Evolutionary conservation across 2,797 vertebrate genomes (phyloP), one percentile per base, ranked within the genome.

Genomic region (Chrysocyon brachyurus): DNA sequence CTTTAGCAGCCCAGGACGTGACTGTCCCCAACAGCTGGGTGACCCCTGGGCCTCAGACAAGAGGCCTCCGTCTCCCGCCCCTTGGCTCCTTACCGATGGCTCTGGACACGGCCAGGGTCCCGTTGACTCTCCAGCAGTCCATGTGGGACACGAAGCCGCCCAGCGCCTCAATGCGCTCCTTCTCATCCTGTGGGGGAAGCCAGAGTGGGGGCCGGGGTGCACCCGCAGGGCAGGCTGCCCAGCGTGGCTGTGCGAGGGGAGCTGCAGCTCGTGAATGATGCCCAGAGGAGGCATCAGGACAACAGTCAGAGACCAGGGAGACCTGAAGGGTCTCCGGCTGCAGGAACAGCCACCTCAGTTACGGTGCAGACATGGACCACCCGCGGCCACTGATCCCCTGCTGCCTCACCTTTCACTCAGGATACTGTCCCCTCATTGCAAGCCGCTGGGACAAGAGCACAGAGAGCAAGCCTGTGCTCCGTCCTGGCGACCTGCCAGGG

Each of bases 51-150:
- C 36, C 22, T 31, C 26, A 59, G 49, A 6, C 24, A 17, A 6
- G 24, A 72, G 78, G 85, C 61, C 63, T n/a, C 19, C 1, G 31
- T 14, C 5, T 0, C 21, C 31, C 3, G 0, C 1, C 28, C 12
- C 12, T n/a, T 2, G 31, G 40, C 83, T 83, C 90, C 99, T 99
- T 97, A 99, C 99, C 99, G 11, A 99, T 99, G 31, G 99, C 99
- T 98, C 99, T 99, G 97, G 99, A 99, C 75, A 99, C 99, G 2
- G 99, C 99, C 66, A 99, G 99, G 46, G 99, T 99, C 31, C 99
- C 99, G 49, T 99, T 99, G 89, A 99, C 99, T 31, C 99, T 96
- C 99, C 99, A 99, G 98, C 99, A 99, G 79, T 99, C 99, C 99
- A 99, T 99, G 97, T 99, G 99, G 17, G 99, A 99, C 68, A 99